Conservation (phyloP, 2,888 invertebrate genomes). For the Anoncus sp. region DNA sequence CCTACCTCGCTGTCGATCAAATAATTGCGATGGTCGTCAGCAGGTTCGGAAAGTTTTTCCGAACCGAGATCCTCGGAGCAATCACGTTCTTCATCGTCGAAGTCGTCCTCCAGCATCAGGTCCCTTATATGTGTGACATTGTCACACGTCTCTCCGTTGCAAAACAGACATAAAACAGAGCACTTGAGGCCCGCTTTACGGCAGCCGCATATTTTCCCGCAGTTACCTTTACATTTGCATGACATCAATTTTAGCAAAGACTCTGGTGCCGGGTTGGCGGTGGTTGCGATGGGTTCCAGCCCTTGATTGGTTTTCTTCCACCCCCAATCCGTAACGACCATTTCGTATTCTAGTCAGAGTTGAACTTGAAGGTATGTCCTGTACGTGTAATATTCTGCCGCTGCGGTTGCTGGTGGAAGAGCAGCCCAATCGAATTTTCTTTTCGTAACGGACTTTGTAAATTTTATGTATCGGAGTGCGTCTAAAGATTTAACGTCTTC, state of each 20-base stretch:
- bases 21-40: too few relatives aligned
- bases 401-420: too few relatives aligned
- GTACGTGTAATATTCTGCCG: too few relatives aligned
- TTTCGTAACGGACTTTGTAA: neutral
- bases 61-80: too few relatives aligned
- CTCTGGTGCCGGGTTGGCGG: constrained; percentile 1
- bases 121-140: neutral
- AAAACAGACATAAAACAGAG: neutral
- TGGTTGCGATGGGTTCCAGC: neutral
- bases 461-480: constrained; percentile 10
- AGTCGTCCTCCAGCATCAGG: neutral
- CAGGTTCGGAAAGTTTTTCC: too few relatives aligned
- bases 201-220: too few relatives aligned
- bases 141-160: neutral
- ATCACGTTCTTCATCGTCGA: neutral
- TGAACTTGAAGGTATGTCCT: too few relatives aligned
- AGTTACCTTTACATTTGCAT: too few relatives aligned
- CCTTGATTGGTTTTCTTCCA: neutral
- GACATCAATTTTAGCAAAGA: neutral
- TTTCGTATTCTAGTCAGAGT: neutral
- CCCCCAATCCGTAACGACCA: neutral
- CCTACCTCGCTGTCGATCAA: too few relatives aligned
- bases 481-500: constrained; percentile 4
- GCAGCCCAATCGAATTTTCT: neutral
- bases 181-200: neutral